Conservation (phyloP, 2,888 invertebrate genomes). For the Dicyrtoma fusca region DNA sequence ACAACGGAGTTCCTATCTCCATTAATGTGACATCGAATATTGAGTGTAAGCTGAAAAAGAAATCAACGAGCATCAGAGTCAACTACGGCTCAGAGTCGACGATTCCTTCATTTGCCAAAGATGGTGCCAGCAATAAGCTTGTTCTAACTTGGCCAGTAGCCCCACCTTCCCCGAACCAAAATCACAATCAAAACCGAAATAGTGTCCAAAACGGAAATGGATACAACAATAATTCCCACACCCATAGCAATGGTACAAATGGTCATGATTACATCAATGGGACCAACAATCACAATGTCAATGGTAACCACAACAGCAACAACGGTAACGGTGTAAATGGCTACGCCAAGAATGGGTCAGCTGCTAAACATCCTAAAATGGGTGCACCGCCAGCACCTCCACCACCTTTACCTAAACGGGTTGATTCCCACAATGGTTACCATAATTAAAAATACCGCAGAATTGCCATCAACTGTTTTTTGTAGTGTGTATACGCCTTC, state of each 20-base stretch:
- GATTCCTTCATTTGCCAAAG: constrained; percentile 54
- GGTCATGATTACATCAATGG: constrained; percentile 39
- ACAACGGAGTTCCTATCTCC: constrained; percentile 70
- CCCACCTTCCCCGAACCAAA: constrained; percentile 12
- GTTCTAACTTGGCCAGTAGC: constrained; percentile 53
- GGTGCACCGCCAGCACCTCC: constrained; percentile 37
- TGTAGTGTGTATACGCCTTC: too few relatives aligned
- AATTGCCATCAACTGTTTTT: too few relatives aligned
- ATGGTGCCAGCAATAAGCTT: constrained; percentile 49
- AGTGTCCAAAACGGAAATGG: constrained; percentile 13
- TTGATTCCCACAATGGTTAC: constrained; percentile 24
- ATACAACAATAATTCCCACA: background rate
- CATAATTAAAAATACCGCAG: constrained; percentile 7
- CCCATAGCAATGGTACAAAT: constrained; percentile 38
- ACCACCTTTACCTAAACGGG: constrained; percentile 34
- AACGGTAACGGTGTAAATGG: constrained; percentile 33
- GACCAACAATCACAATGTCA: too few relatives aligned
- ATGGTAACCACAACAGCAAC: constrained; percentile 40
- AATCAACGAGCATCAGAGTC: constrained; percentile 67
- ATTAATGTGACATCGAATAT: constrained; percentile 74
- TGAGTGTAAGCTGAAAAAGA: constrained; percentile 83
- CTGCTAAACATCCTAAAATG: constrained; percentile 30
- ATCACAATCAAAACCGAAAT: constrained; percentile 24
- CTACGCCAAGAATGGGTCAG: too few relatives aligned
- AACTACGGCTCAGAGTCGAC: constrained; percentile 58